phyloP scores from a whole-genome alignment of 2,113 vertebrate species.

The Calyptomena viridis region DNA sequence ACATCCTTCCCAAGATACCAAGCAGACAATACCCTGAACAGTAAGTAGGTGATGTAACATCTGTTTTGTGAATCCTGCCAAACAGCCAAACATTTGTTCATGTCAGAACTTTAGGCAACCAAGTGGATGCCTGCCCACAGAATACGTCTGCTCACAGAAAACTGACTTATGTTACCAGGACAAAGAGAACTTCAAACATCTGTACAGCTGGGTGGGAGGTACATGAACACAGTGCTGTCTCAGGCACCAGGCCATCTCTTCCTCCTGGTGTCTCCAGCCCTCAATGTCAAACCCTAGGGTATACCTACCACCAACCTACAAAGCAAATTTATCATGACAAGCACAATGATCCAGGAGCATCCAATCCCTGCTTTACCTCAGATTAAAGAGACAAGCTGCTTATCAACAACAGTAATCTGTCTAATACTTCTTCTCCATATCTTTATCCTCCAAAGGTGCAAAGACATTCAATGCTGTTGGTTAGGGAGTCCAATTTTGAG shows the following conservation, averaged over 20 bases:
- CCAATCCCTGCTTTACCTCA: not conserved
- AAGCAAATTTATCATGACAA: not conserved
- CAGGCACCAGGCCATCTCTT: not conserved
- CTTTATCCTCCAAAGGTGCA: not conserved
- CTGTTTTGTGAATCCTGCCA: not conserved
- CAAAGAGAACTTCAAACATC: not conserved
- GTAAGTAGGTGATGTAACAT: not conserved
- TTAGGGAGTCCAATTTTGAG: not conserved
- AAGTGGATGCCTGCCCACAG: not conserved
- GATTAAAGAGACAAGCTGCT: not conserved
- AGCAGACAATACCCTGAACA: not conserved
- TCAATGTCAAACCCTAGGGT: not conserved
- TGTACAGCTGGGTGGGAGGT: not conserved
- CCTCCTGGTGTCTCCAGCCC: not conserved
- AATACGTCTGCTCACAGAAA: not conserved
- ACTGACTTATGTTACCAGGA: not conserved
- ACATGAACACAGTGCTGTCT: not conserved
- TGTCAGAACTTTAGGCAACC: not conserved
- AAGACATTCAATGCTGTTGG: not conserved
- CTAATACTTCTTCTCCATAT: not conserved
- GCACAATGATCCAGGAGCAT: not conserved
- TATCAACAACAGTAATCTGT: not conserved
- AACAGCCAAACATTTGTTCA: not conserved
- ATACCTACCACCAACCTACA: not conserved
- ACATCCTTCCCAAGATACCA: not conserved